Conservation (phyloP, 30 jellyfish, hydroid and myxozoan species). For the Cassiopea xamachana region DNA sequence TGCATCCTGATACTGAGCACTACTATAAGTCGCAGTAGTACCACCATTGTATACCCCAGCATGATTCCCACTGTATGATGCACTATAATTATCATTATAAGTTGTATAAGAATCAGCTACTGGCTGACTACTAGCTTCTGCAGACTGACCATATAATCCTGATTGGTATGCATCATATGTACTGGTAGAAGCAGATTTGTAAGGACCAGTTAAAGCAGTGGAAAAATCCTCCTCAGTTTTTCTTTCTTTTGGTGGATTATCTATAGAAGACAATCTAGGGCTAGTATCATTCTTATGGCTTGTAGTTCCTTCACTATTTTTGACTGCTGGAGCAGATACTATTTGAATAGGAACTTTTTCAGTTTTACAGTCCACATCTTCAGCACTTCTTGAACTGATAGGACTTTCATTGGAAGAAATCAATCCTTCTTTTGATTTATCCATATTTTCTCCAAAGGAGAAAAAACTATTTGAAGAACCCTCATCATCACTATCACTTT, state of each 20-base stretch:
- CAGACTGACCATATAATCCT: background rate
- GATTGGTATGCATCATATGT: slow-evolving; percentile 21
- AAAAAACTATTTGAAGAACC: slow-evolving; percentile 39
- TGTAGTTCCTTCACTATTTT: background rate
- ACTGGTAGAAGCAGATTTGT: slow-evolving; percentile 22
- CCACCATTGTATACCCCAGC: background rate
- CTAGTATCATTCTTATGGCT: background rate
- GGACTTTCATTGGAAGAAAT: background rate
- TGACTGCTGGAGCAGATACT: background rate
- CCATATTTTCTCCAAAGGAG: slow-evolving; percentile 43
- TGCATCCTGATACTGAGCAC: background rate
- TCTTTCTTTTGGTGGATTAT: background rate
- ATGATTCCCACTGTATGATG: background rate
- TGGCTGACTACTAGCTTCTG: background rate
- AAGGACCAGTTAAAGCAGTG: slow-evolving; percentile 11
- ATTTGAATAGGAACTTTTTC: background rate
- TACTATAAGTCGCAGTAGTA: background rate
- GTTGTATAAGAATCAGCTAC: slow-evolving; percentile 41
- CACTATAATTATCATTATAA: background rate
- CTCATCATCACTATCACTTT: slow-evolving; percentile 68
- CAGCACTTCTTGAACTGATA: background rate
- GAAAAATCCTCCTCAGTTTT: background rate
- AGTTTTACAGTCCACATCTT: background rate
- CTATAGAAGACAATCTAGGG: too few relatives aligned
- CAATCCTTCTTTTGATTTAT: background rate